Conservation (phyloP, 2,113 vertebrate species). For the Mormyrus iriodes region DNA sequence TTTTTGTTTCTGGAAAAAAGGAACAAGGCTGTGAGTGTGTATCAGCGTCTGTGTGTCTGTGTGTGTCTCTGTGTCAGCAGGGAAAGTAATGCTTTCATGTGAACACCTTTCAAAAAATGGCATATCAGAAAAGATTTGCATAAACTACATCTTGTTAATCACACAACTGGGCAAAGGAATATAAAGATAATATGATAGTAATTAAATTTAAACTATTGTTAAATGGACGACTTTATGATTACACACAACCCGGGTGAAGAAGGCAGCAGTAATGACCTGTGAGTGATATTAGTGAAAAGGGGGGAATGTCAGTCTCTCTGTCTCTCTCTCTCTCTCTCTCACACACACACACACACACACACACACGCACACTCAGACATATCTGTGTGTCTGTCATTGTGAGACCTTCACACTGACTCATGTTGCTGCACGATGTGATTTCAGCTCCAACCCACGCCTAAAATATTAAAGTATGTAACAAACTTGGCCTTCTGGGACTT, state of each 20-base stretch:
- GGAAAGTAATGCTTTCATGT: neutral
- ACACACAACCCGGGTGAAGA: neutral
- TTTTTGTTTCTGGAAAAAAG: neutral
- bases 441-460: neutral
- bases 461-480: neutral
- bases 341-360: neutral
- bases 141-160: neutral
- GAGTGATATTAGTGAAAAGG: neutral
- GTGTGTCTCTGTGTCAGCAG: neutral
- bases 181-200: neutral
- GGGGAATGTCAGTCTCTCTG: neutral
- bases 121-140: neutral
- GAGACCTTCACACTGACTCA: neutral
- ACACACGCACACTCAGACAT: neutral
- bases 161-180: neutral
- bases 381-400: neutral
- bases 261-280: neutral
- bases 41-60: neutral
- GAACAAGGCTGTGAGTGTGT: neutral
- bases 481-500: neutral
- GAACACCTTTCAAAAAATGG: neutral
- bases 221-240: neutral
- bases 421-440: neutral
- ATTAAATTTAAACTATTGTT: neutral
- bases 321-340: too few relatives aligned